Conservation (phyloP, 2,888 invertebrate species). For the Athetis lepigone region DNA sequence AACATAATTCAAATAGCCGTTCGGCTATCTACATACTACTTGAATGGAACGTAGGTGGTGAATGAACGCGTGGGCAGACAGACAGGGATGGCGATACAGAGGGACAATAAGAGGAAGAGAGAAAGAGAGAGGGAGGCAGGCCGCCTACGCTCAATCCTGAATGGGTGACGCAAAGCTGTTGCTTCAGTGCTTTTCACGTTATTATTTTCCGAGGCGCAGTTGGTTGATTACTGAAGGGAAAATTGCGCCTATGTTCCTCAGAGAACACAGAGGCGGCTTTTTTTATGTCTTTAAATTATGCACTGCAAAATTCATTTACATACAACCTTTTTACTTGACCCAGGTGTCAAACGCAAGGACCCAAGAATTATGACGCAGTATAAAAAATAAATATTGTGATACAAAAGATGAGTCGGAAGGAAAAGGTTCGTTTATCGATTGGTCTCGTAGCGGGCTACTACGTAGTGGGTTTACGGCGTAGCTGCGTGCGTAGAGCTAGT, state of each 20-base stretch:
- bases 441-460: constrained; percentile 37
- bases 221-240: constrained; percentile 40
- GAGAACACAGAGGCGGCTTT: neutral
- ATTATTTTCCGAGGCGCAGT: constrained; percentile 56
- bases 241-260: neutral
- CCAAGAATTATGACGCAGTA: neutral
- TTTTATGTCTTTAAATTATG: neutral
- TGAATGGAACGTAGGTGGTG: constrained; percentile 84
- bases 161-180: constrained; percentile 78
- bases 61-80: constrained; percentile 80
- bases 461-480: constrained; percentile 41
- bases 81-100: constrained; percentile 58
- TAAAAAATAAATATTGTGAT: neutral
- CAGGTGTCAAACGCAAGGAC: neutral
- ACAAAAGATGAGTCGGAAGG: constrained; percentile 3
- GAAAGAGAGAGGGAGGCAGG: constrained; percentile 51
- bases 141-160: constrained; percentile 74
- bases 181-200: constrained; percentile 60
- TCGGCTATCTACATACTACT: constrained; percentile 67
- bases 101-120: constrained; percentile 23
- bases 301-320: neutral
- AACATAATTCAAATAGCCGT: constrained; percentile 45
- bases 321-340: neutral
- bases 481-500: constrained; percentile 45
- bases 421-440: constrained; percentile 35